A percentile compares a stretch with the other conserved stretches of the same genome.
Evolutionary conservation across 2,113 vertebrate species (phyloP).

Genomic region (Platanista minor): DNA sequence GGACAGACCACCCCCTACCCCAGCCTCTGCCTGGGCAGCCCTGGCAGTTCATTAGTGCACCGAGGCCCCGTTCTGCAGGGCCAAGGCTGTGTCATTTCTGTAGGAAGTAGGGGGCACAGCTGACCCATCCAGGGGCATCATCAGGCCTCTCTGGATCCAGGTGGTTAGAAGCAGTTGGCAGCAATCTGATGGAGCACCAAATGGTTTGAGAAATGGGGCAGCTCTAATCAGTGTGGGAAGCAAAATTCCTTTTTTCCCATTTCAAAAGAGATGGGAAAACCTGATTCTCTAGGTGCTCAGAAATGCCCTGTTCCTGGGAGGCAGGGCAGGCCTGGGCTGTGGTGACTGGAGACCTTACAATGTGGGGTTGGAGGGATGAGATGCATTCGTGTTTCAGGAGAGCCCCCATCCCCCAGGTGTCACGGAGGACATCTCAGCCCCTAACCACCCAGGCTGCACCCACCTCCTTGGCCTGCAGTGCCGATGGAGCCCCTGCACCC

Average conservation of each 20-base stretch:
- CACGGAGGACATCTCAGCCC: background rate
- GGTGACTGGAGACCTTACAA: no score
- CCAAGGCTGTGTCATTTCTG: background rate
- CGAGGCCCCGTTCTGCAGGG: background rate
- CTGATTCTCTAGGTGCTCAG: background rate
- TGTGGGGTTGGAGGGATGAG: rapidly evolving
- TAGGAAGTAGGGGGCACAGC: background rate
- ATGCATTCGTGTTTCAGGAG: background rate
- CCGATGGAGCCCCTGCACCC: background rate
- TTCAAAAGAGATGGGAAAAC: background rate
- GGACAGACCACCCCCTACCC: no score
- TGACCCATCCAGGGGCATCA: background rate
- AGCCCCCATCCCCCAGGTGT: background rate
- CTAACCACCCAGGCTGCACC: background rate
- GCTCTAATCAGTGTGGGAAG: background rate
- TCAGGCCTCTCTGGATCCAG: background rate
- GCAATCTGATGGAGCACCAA: background rate
- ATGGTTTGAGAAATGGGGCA: background rate
- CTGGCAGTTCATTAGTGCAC: rapidly evolving
- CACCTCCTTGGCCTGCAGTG: background rate
- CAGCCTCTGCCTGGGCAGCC: background rate
- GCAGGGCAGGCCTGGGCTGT: background rate
- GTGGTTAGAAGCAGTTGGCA: background rate
- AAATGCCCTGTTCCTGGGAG: background rate
- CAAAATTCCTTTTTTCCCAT: background rate